phyloP scores from a whole-genome alignment of 2,888 invertebrate genomes.

The Hedya salicella region DNA sequence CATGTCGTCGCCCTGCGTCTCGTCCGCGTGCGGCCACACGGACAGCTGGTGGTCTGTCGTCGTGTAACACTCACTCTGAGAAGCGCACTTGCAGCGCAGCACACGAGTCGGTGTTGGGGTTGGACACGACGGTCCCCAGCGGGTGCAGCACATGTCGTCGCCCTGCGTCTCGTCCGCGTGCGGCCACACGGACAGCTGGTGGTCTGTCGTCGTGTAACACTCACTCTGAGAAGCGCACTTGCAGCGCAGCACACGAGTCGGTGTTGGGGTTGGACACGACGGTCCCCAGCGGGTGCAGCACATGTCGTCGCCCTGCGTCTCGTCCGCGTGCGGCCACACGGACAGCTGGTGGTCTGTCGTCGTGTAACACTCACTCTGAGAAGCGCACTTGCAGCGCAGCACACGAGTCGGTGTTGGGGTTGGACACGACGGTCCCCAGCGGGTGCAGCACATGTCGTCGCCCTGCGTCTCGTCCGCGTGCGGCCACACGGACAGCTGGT shows the following conservation, averaged over 20 bases:
- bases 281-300: too few species aligned
- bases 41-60: too few species aligned
- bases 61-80: conserved; percentile 84
- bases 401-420: conserved; percentile 85
- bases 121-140: too few species aligned
- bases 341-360: too few species aligned
- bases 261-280: too few species aligned
- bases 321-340: too few species aligned
- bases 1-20: background rate
- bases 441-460: too few species aligned
- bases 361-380: conserved; percentile 84
- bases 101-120: background rate
- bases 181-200: too few species aligned
- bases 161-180: background rate
- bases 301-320: background rate
- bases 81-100: conserved; percentile 92
- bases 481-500: too few species aligned
- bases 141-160: too few species aligned
- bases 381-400: conserved; percentile 92
- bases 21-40: too few species aligned
- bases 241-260: conserved; percentile 85
- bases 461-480: background rate
- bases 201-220: conserved; percentile 44
- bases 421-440: conserved; percentile 59
- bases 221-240: conserved; percentile 91